Base-by-base conservation (phyloP, 1,140 invertebrate species). In the Pentalonia nigronervosa region DNA sequence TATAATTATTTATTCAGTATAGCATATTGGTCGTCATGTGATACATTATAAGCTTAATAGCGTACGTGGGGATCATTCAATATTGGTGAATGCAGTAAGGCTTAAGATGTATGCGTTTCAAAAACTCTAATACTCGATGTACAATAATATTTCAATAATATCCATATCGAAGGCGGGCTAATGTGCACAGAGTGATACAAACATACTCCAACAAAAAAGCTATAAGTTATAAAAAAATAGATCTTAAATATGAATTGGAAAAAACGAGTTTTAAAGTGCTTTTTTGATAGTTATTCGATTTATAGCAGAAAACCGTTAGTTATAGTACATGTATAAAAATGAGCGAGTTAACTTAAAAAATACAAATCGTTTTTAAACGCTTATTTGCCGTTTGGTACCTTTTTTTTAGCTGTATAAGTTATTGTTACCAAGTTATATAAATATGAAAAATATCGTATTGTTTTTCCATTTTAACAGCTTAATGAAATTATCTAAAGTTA, bases 1-100 rank as follows among this genome's bases (percentile, higher is more conserved):
- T 76, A 76, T 17, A 76, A 76, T 76, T 76, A 76, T n/a, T 76
- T 76, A 76, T 76, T 76, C 60, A 76, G n/a, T n/a, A 76, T 76
- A 11, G 6, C 60, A n/a, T 76, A 7, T 76, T n/a, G 60, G 60
- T 76, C n/a, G n/a, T 17, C 60, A n/a, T n/a, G 30, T n/a, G 14
- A 76, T n/a, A 11, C 14, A n/a, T 76, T 76, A 30, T n/a, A 17
- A 76, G n/a, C 30, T 76, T 76, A 76, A 76, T 76, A 76, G 60
- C 4, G n/a, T n/a, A 76, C 60, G 30, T 76, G 30, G 14, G 14
- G 14, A 7, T 76, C 14, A 76, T 14, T n/a, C 30, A 17, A n/a
- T 76, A 76, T 76, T n/a, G n/a, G 60, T 17, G n/a, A 76, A 76
- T 76, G 60, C 14, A 76, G 60, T 30, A 30, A n/a, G 6, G 50